Evolutionary conservation across 1,140 invertebrate species (phyloP), one percentile per base, ranked within the genome.

Genomic region (Diachasma alloeum): DNA sequence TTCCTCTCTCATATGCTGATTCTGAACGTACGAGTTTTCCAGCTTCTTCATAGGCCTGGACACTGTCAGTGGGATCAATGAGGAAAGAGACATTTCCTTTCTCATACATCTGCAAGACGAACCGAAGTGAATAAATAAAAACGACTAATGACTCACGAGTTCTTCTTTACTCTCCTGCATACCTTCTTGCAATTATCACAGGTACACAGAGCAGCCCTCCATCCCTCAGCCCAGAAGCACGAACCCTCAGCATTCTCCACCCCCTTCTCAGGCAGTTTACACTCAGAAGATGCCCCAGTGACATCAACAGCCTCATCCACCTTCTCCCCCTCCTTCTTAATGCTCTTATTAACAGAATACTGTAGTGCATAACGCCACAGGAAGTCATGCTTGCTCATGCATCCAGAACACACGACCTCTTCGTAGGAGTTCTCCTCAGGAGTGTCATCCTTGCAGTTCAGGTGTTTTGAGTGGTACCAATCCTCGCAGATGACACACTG

Each of bases 401-500:
- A 96, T 11, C 69, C 78, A 69, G 91, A 91, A 81, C 95, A 96
- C 70, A 94, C 93, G 93, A 97, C 95, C 91, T 97, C 95, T 78
- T 92, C 91, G 87, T 94, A 96, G 24, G 92, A 88, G 78, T 93
- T 91, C 13, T 91, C 89, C 81, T 91, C 92, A 15, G 91, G 87
- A 37, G 85, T 82, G 48, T 92, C 92, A 4, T 93, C 87, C 74
- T 88, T 87, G 13, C 91, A 88, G 75, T 93, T 91, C 78, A 97
- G 91, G 90, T 97, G 96, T 87, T 95, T 91, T 17, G 93, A 92
- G 91, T 99, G 98, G 83, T 95, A 97, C 99, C 99, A 99, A 87
- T 99, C 98, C 89, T 99, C 98, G 90, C 98, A 99, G 70, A 99
- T 91, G 63, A 95, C 91, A 85, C 99, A 99, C 84, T 99, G 98